Conservation (phyloP, 2,888 invertebrate species). For the Nomada fabriciana region DNA sequence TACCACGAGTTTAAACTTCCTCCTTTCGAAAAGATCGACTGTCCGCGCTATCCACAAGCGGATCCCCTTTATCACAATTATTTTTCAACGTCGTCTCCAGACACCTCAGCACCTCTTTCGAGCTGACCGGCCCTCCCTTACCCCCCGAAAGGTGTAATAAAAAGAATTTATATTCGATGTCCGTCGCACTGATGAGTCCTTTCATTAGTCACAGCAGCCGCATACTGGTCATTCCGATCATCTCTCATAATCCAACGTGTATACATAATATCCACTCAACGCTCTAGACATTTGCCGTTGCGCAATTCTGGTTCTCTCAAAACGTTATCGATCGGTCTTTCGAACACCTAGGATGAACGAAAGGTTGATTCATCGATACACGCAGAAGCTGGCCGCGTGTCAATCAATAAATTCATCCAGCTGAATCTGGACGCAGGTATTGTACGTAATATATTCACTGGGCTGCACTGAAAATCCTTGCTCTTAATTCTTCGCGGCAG, state of each 20-base stretch:
- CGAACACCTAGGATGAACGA: not conserved
- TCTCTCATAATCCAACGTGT: not conserved
- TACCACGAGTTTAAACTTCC: not conserved
- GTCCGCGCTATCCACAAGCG: not conserved
- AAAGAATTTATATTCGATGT: not conserved
- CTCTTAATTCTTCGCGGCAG: conserved; percentile 17
- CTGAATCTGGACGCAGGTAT: not conserved
- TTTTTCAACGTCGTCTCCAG: not conserved
- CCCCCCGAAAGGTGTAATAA: not conserved
- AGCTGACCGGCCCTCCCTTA: not conserved
- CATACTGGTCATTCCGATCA: not conserved
- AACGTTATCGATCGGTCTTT: not conserved
- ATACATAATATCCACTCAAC: not conserved
- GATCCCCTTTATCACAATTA: not conserved
- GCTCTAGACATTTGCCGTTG: not conserved
- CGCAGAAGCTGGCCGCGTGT: not conserved
- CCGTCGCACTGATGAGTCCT: not conserved
- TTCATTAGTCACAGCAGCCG: not conserved
- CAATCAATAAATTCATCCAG: not conserved
- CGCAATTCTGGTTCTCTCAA: not conserved
- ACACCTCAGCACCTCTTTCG: not conserved
- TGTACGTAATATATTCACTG: not conserved
- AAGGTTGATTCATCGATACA: not conserved
- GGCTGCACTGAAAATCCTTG: conserved; percentile 35
- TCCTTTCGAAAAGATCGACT: not conserved